A percentile compares a stretch with the other conserved stretches of the same genome.
These are phyloP conservation scores for Ceriagrion tenellum DNA, from an alignment of 2,888 invertebrate genomes.

Conservation along the genomic window DNA sequence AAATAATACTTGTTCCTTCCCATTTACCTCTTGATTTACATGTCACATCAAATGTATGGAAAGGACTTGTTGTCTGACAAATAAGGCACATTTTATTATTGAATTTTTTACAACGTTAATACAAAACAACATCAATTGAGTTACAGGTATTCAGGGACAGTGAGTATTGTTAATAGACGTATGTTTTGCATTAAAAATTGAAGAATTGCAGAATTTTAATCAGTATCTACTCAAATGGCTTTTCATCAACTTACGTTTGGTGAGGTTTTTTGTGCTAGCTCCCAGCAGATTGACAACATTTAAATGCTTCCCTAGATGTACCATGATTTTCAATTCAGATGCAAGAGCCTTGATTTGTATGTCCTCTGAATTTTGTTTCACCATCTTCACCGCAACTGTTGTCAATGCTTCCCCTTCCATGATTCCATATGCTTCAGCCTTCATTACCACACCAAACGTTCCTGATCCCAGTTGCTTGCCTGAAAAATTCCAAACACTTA, in stretches of 20 bases:
- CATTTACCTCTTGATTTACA: too few relatives aligned
- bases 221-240: not conserved
- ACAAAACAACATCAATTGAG: too few relatives aligned
- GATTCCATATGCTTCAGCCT: constrained; percentile 90
- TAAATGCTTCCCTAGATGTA: constrained; percentile 95
- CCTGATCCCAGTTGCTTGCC: constrained; percentile 95
- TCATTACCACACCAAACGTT: constrained; percentile 96
- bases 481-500: constrained; percentile 75
- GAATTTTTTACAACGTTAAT: too few relatives aligned
- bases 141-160: too few relatives aligned
- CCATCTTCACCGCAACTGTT: constrained; percentile 97
- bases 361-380: constrained; percentile 91
- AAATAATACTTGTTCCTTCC: too few relatives aligned
- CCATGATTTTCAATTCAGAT: constrained; percentile 97
- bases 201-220: too few relatives aligned
- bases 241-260: constrained; percentile 84
- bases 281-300: constrained; percentile 97
- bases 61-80: too few relatives aligned
- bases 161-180: too few relatives aligned
- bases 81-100: too few relatives aligned
- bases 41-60: too few relatives aligned
- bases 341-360: constrained; percentile 92
- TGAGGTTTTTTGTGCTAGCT: constrained; percentile 94
- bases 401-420: constrained; percentile 86
- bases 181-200: too few relatives aligned